Base-by-base conservation (phyloP, 2,888 invertebrate genomes). In the Tetragnatha montana region DNA sequence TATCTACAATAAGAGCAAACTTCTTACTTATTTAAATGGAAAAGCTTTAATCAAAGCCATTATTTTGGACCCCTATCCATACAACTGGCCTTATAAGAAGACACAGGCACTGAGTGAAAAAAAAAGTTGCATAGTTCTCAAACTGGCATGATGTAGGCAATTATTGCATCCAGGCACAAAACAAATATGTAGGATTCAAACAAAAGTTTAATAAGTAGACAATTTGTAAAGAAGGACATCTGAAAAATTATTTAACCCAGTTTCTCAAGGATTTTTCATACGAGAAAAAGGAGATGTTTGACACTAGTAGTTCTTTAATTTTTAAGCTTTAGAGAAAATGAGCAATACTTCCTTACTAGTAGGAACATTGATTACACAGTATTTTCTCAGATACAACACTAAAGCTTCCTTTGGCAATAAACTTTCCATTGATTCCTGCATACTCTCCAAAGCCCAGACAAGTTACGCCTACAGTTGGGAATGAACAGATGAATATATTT, bases 21-120 rank as follows among this genome's bases (percentile, higher is more conserved):
- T 60, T 60, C 60, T 6, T 14, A 60, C 7, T 51, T 12, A 51
- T 1, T 60, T 60, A 60, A 60, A 60, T 60, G 60, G 12, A 14
- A 10, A 60, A 60, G 60, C 60, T 14, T 60, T 60, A 60, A 14
- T 1, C 60, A 60, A 60, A 60, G 60, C 60, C 6, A 14, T 14
- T 14, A 14, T 60, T 60, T 60, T 60, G 60, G 60, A 60, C 60
- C 60, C 60, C 60, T 14, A 60, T 60, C 60, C 60, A 60, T 60
- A 14, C 60, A 10, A 14, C 2, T 1, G 6, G 60, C 60, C 60
- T 14, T 60, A 60, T 60, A 60, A 14, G 14, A 60, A 60, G 12
- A 80, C n/a, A 69, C 22, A 87, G 87, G 87, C 87, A 87, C 87
- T 87, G 87, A 47, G 50, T 87, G 81, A 81, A 19, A 81, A 22